Evolutionary conservation across 1,140 invertebrate species (phyloP), one percentile per base, ranked within the genome.

Genomic region (Bombus ignitus): DNA sequence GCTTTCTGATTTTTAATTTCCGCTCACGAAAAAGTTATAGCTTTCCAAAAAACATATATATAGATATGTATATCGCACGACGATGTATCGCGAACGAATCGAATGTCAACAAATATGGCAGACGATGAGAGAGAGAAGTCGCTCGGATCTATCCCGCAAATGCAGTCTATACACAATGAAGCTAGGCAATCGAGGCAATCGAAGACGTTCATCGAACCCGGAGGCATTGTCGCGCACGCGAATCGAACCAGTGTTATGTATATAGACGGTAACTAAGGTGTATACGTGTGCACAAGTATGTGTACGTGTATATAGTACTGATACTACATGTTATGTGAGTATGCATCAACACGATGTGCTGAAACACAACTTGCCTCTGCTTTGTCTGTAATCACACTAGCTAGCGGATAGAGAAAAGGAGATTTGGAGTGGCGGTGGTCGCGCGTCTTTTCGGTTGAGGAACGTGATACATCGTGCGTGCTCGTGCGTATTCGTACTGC

Each of bases 401-500:
- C 47, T 53, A 53, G 47, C 22, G 1, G 35, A 66, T 25, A 35
- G 68, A 28, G 18, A 44, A 39, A 83, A 32, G 18, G 12, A 37
- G 42, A 65, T 65, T 57, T 65, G n/a, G 70, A 44, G 44, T 15
- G n/a, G 42, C 22, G 37, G 42, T 9, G 18, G 9, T 32, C n/a
- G 42, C 74, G 65, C 82, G 65, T 66, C 78, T 81, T 85, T 57
- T 42, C 37, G 25, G 1, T 68, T 13, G 15, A 25, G 9, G 59
- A 68, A 47, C 62, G 71, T 47, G 73, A 71, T 42, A 57, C 57
- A 44, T 85, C 77, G 81, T 87, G 73, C 79, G 74, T 83, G 39
- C 53, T 89, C 80, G 80, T 88, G 74, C 84, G 81, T 89, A 78
- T 73, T 85, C 80, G 85, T 80, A 59, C 79, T 68, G 76, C 78